Evolutionary conservation across 2,888 invertebrate genomes (phyloP).

Genomic region (Aspidiotus destructor): DNA sequence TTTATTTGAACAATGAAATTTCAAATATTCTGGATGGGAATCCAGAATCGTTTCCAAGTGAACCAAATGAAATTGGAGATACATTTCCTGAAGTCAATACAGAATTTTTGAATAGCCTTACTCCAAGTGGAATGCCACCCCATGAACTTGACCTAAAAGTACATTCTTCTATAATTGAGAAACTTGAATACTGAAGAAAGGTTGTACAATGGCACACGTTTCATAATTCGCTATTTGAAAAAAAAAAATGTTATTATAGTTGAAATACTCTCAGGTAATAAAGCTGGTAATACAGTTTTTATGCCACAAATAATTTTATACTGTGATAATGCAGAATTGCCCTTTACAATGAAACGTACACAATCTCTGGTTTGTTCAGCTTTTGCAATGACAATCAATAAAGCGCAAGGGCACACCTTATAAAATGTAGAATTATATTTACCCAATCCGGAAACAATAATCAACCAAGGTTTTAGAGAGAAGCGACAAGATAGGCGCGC

Average conservation of each 20-base stretch:
- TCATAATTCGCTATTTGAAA: not conserved
- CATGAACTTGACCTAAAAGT: not conserved
- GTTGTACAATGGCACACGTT: not conserved
- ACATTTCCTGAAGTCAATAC: not conserved
- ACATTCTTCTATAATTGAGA: not conserved
- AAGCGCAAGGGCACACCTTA: no score
- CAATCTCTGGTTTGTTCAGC: no score
- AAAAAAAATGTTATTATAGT: not conserved
- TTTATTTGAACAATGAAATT: not conserved
- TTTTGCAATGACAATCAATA: no score
- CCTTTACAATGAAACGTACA: not conserved
- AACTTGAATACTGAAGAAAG: not conserved
- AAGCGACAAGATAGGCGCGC: no score
- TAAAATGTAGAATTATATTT: no score
- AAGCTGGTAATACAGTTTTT: not conserved
- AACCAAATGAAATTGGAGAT: not conserved
- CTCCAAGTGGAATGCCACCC: not conserved
- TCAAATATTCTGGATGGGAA: not conserved
- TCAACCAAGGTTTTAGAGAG: no score
- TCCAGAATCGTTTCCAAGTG: not conserved
- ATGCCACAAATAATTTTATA: not conserved
- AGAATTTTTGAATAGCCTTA: constrained; percentile 1
- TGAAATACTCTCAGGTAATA: not conserved
- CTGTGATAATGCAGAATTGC: not conserved
- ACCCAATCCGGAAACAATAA: no score